phyloP scores from a whole-genome alignment of 2,113 vertebrate species.

The Lycaon pictus region DNA sequence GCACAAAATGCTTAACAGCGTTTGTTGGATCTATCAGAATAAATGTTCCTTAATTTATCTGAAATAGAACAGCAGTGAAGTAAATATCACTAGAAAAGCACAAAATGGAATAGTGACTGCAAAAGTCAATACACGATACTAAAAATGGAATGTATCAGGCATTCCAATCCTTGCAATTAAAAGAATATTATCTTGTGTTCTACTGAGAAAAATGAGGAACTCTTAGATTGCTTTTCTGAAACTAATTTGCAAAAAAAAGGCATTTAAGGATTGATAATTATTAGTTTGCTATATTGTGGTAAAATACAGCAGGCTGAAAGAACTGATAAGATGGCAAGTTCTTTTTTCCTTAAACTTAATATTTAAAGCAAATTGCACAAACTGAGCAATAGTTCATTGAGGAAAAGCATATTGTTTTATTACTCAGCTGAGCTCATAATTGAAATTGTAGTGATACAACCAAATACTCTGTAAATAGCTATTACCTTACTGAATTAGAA shows the following conservation, averaged over 20 bases:
- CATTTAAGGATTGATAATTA: conserved; percentile 73
- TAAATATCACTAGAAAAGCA: conserved; percentile 7
- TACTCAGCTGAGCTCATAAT: background rate
- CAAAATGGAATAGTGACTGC: conserved; percentile 19
- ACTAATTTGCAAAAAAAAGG: conserved; percentile 67
- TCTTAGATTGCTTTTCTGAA: conserved; percentile 77
- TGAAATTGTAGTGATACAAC: conserved; percentile 40
- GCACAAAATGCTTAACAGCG: background rate
- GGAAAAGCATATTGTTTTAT: conserved; percentile 29
- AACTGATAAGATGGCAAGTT: conserved; percentile 21
- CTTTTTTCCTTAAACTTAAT: conserved; percentile 39
- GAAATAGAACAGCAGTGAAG: background rate
- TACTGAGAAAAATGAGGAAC: background rate
- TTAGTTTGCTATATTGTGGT: conserved; percentile 61
- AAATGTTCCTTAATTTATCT: conserved; percentile 39
- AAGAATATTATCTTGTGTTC: conserved; percentile 48
- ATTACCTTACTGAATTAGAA: background rate
- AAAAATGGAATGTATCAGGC: conserved; percentile 20
- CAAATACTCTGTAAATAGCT: background rate
- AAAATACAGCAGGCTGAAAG: conserved; percentile 60
- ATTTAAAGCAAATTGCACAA: conserved; percentile 47
- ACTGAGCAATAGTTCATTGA: background rate
- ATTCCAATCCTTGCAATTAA: background rate
- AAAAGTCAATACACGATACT: conserved; percentile 47
- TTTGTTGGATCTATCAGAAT: conserved; percentile 23